Evolutionary conservation across 2,888 invertebrate species (phyloP).

Genomic region (Ptychoptera albimana): DNA sequence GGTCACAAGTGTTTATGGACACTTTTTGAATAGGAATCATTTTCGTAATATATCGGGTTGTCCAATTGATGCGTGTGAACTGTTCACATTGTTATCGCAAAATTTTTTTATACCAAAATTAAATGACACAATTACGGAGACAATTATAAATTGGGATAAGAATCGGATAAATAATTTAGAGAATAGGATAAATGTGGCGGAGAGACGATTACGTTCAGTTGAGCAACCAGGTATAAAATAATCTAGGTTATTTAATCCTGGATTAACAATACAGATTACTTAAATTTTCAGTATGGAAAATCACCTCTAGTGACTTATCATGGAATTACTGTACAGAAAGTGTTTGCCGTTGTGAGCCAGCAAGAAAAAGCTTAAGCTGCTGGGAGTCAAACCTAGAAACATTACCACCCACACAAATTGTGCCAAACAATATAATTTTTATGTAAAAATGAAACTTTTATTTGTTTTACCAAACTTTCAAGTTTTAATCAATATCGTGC

Average conservation of each 20-base stretch:
- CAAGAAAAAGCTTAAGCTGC: conserved; percentile 45
- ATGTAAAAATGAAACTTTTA: conserved; percentile 30
- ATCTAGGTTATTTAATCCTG: too few species aligned
- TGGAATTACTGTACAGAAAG: conserved; percentile 45
- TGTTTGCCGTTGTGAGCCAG: conserved; percentile 46
- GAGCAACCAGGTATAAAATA: conserved; percentile 41
- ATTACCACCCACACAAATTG: conserved; percentile 41
- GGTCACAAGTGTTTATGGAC: too few species aligned
- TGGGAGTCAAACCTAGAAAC: conserved; percentile 41
- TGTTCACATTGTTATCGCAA: conserved; percentile 26
- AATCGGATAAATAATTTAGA: conserved; percentile 12
- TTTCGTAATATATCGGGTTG: conserved; percentile 15
- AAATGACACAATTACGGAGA: conserved; percentile 5
- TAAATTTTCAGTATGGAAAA: conserved; percentile 36
- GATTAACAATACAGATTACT: not conserved
- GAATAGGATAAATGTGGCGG: conserved; percentile 32
- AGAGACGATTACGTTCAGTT: conserved; percentile 41
- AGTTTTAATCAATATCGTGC: not conserved
- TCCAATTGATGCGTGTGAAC: conserved; percentile 33
- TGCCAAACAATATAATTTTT: conserved; percentile 41
- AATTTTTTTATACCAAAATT: conserved; percentile 19
- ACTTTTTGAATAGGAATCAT: too few species aligned
- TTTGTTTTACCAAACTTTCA: not conserved
- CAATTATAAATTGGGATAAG: conserved; percentile 3
- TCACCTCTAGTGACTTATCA: conserved; percentile 32